Conservation (phyloP, 2,113 vertebrate genomes). For the human region GRCh38 chr1:82171001-82171500, state of each 20-base stretch:
- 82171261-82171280: not conserved
- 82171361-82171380: not conserved
- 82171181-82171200: not conserved
- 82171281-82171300: constrained; percentile 27
- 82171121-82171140: not conserved
- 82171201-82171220: not conserved
- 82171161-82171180: not conserved
- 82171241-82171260: not conserved
- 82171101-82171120: constrained; percentile 32
- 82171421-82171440: not conserved
- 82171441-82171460: not conserved
- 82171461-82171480: not conserved
- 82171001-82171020: constrained; percentile 1
- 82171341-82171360: not conserved
- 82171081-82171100: not conserved
- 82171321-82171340: not conserved
- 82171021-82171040: constrained; percentile 1
- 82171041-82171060: not conserved
- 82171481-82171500: not conserved
- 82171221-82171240: not conserved
- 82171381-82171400: not conserved
- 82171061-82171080: not conserved
- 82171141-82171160: not conserved
- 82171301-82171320: not conserved
- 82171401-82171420: not conserved